Conservation (phyloP, 2,888 invertebrate genomes). For the Drosophila rubida region DNA sequence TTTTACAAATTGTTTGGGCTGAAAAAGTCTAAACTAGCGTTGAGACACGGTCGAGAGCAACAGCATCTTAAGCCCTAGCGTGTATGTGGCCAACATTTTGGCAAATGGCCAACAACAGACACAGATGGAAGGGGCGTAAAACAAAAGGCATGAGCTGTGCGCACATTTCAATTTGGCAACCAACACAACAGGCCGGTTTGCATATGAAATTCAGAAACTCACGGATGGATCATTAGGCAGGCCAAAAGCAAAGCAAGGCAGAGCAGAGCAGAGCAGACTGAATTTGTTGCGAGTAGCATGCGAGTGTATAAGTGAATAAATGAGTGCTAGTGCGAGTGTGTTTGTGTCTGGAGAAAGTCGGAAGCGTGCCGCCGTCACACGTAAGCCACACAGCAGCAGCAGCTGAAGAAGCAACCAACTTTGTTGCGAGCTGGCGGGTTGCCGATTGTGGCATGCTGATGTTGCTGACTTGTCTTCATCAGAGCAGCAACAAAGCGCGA, state of each 20-base stretch:
- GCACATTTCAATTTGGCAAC: conserved; percentile 73
- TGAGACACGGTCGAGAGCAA: conserved; percentile 40
- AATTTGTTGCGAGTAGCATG: conserved; percentile 58
- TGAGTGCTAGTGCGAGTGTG: conserved; percentile 13
- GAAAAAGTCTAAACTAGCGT: conserved; percentile 19
- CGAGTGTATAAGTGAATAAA: conserved; percentile 6
- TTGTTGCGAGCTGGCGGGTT: conserved; percentile 35
- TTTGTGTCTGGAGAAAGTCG: conserved; percentile 72
- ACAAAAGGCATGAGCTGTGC: conserved; percentile 45
- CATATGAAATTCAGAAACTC: conserved; percentile 64
- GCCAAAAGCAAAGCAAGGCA: conserved; percentile 44
- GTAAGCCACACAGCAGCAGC: conserved; percentile 68
- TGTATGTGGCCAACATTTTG: conserved; percentile 48
- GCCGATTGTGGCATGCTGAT: conserved; percentile 20
- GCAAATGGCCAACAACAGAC: conserved; percentile 60
- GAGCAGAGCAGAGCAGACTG: conserved; percentile 52
- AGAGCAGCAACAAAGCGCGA: conserved; percentile 56
- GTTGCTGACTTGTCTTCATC: conserved; percentile 48
- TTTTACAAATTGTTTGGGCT: conserved; percentile 47
- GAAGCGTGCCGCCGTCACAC: conserved; percentile 69
- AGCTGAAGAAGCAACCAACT: conserved; percentile 66
- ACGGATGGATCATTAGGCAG: conserved; percentile 76
- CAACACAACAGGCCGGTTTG: conserved; percentile 44
- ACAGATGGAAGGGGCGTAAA: conserved; percentile 8
- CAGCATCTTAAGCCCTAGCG: conserved; percentile 33